Conservation (phyloP, 37 sponge, comb jelly and placozoan species). For the Chondrilla cf. caribensis region DNA sequence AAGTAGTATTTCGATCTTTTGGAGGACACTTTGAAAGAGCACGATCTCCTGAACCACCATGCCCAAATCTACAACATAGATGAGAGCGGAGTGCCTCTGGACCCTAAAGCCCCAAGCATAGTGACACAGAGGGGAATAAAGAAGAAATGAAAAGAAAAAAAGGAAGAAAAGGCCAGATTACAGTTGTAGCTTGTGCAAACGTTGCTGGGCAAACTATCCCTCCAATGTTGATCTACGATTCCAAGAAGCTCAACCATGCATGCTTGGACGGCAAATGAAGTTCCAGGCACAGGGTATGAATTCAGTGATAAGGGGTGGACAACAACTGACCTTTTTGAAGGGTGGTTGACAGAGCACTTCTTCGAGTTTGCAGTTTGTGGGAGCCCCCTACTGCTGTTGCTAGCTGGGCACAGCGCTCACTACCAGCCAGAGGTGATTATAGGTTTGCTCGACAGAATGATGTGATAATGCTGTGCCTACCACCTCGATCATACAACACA, state of each 20-base stretch:
- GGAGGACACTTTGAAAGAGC: conserved; percentile 7
- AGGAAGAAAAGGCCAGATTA: conserved; percentile 54
- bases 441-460: conserved; percentile 32
- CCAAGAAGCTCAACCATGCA: conserved; percentile 36
- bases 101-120: conserved; percentile 31
- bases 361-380: conserved; percentile 28
- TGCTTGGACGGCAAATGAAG: conserved; percentile 40
- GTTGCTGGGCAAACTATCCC: conserved; percentile 51
- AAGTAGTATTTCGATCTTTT: conserved; percentile 38
- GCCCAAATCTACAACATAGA: conserved; percentile 51
- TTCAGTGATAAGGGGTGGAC: conserved; percentile 37
- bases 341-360: conserved; percentile 48
- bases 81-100: conserved; percentile 52
- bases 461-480: conserved; percentile 49
- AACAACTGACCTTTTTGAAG: conserved; percentile 36
- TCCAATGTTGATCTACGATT: conserved; percentile 46
- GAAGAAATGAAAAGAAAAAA: conserved; percentile 3
- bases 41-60: conserved; percentile 37
- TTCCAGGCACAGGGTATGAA: conserved; percentile 37
- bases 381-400: conserved; percentile 46
- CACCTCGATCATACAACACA: conserved; percentile 62
- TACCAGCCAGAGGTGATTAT: conserved; percentile 40
- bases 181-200: conserved; percentile 47
- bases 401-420: conserved; percentile 59
- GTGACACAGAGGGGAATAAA: conserved; percentile 29